Conservation (phyloP, 2,888 invertebrate genomes). For the Anthophora plumipes region DNA sequence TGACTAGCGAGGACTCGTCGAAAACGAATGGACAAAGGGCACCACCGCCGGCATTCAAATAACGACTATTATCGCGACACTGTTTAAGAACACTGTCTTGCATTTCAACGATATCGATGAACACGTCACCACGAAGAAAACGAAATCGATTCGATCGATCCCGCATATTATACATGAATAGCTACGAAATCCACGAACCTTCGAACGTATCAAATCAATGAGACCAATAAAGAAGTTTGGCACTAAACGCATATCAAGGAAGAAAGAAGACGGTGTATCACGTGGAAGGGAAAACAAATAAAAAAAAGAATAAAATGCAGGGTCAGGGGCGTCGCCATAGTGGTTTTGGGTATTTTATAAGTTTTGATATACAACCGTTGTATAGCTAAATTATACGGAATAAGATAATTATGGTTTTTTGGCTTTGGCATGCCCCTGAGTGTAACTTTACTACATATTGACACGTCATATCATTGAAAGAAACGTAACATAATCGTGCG, state of each 20-base stretch:
- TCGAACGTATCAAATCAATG: conserved; percentile 70
- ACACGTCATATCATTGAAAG: conserved; percentile 81
- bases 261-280: conserved; percentile 65
- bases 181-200: conserved; percentile 42
- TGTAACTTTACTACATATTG: conserved; percentile 81
- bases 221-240: conserved; percentile 83
- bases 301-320: conserved; percentile 56
- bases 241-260: conserved; percentile 83
- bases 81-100: conserved; percentile 12
- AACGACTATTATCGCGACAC: conserved; percentile 65
- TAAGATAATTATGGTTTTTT: conserved; percentile 77
- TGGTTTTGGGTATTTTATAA: conserved; percentile 84
- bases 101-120: conserved; percentile 35
- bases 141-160: conserved; percentile 28
- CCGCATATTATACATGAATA: conserved; percentile 3
- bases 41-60: conserved; percentile 82
- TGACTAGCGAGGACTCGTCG: conserved; percentile 89
- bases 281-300: no score
- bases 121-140: not conserved
- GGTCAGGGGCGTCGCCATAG: conserved; percentile 76
- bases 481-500: conserved; percentile 75
- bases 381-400: conserved; percentile 78
- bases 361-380: conserved; percentile 83
- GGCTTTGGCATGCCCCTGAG: conserved; percentile 78
- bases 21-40: conserved; percentile 80